These are phyloP conservation scores for Meliscaeva auricollis DNA, from an alignment of 2,888 invertebrate species.

Conservation along the genomic window DNA sequence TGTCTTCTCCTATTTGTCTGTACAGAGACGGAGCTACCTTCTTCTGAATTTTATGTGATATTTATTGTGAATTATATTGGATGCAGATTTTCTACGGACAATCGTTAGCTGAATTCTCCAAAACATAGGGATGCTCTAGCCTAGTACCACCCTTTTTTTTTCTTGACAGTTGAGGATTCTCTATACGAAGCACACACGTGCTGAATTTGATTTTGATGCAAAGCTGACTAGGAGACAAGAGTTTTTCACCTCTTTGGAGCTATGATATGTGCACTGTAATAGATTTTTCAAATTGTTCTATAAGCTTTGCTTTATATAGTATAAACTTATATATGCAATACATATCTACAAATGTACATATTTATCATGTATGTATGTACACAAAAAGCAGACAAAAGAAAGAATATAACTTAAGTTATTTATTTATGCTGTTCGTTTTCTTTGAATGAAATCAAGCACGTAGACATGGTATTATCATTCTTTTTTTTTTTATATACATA, in stretches of 20 bases:
- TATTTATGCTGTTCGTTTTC: slow-evolving; percentile 57
- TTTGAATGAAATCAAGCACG: slow-evolving; percentile 65
- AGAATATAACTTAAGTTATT: slow-evolving; percentile 52
- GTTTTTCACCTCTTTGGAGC: slow-evolving; percentile 10
- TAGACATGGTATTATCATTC: slow-evolving; percentile 51
- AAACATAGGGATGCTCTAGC: slow-evolving; percentile 2
- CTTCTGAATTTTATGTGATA: slow-evolving; percentile 5
- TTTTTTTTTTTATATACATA: background rate
- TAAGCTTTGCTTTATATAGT: slow-evolving; percentile 10
- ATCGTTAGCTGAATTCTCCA: slow-evolving; percentile 33
- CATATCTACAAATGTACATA: background rate
- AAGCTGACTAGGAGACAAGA: slow-evolving; percentile 45
- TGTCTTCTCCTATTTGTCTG: slow-evolving; percentile 39
- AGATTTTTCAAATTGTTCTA: slow-evolving; percentile 52
- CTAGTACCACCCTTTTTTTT: slow-evolving; percentile 28
- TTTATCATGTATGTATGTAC: background rate
- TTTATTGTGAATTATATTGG: slow-evolving; percentile 35
- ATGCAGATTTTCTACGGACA: slow-evolving; percentile 25
- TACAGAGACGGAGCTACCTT: slow-evolving; percentile 23
- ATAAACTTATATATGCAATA: background rate
- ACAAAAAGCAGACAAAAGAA: slow-evolving; percentile 21
- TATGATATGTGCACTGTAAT: slow-evolving; percentile 49
- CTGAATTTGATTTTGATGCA: slow-evolving; percentile 64
- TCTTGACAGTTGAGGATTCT: slow-evolving; percentile 18
- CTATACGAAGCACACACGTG: slow-evolving; percentile 60